Evolutionary conservation across 2,888 invertebrate species (phyloP).

Genomic region (Hemistola chrysoprasaria): DNA sequence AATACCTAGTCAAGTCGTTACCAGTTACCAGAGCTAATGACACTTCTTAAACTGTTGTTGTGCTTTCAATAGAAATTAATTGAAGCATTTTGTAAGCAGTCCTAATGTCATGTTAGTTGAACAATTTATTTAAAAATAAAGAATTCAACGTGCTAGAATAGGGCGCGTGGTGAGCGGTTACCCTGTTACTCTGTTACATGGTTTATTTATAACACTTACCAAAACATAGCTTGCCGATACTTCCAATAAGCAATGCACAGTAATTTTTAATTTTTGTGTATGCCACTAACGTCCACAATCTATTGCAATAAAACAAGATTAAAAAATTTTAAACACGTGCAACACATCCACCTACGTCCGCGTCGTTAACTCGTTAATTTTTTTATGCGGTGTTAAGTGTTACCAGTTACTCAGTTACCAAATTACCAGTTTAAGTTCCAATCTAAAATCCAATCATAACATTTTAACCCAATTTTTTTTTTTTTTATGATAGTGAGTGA

Average conservation of each 20-base stretch:
- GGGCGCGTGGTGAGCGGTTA: conserved; percentile 47
- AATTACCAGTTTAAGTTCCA: too few species aligned
- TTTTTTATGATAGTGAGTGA: too few species aligned
- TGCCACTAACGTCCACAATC: conserved; percentile 5
- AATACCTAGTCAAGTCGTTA: too few species aligned
- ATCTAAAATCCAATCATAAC: too few species aligned
- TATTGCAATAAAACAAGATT: conserved; percentile 13
- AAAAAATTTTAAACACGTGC: conserved; percentile 40
- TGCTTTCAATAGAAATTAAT: too few species aligned
- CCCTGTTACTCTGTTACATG: conserved; percentile 20
- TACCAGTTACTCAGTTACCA: too few species aligned
- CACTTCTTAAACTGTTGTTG: too few species aligned
- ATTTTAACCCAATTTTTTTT: too few species aligned
- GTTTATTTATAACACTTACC: conserved; percentile 45
- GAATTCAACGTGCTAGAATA: conserved; percentile 41
- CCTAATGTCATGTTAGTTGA: too few species aligned
- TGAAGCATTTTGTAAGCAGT: too few species aligned
- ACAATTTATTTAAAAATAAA: conserved; percentile 3
- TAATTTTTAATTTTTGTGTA: not conserved
- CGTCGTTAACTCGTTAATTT: conserved; percentile 47
- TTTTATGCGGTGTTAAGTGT: conserved; percentile 1
- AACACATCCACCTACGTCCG: conserved; percentile 46
- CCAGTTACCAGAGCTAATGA: too few species aligned
- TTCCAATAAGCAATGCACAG: not conserved
- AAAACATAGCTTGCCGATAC: conserved; percentile 39